A percentile compares a stretch with the other conserved stretches of the same genome.
Conservation (phyloP, 2,888 invertebrate species). For the Listrodromus nycthemerus region DNA sequence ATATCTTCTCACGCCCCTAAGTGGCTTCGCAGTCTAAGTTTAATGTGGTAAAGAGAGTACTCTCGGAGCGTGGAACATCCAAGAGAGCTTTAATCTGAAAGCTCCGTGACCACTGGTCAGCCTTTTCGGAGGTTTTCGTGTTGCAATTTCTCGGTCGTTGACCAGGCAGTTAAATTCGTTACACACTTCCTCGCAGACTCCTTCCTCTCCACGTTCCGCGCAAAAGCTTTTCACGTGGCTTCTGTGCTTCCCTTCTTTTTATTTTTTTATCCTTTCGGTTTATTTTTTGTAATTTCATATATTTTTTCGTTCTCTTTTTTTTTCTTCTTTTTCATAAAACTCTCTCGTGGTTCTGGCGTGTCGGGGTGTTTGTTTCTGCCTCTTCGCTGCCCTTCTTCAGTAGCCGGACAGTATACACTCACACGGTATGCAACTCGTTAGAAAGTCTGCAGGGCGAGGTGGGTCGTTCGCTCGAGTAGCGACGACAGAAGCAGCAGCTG, state of each 20-base stretch:
- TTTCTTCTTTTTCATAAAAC: conserved; percentile 38
- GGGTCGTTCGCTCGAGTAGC: conserved; percentile 56
- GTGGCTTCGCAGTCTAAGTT: conserved; percentile 5
- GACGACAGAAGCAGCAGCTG: conserved; percentile 56
- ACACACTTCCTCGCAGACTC: conserved; percentile 1
- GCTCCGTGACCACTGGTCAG: conserved; percentile 38
- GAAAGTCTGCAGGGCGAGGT: conserved; percentile 56
- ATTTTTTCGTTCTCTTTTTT: conserved; percentile 8
- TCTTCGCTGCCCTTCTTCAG: conserved; percentile 2
- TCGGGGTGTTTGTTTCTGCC: conserved; percentile 54
- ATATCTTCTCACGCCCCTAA: conserved; percentile 8
- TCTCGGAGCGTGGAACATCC: conserved; percentile 16
- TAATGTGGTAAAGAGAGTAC: conserved; percentile 10
- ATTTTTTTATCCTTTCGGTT: conserved; percentile 7
- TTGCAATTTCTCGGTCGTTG: conserved; percentile 44
- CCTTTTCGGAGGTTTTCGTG: conserved; percentile 42
- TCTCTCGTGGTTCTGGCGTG: conserved; percentile 58
- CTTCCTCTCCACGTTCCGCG: conserved; percentile 23
- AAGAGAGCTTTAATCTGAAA: conserved; percentile 36
- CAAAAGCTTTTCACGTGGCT: conserved; percentile 33
- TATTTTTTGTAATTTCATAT: conserved; percentile 19
- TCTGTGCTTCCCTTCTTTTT: conserved; percentile 22
- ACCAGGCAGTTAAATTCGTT: conserved; percentile 50
- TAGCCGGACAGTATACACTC: conserved; percentile 29
- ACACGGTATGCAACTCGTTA: conserved; percentile 45